Base-by-base conservation (phyloP, 2,797 vertebrate species). In the Cossypha dichroa region DNA sequence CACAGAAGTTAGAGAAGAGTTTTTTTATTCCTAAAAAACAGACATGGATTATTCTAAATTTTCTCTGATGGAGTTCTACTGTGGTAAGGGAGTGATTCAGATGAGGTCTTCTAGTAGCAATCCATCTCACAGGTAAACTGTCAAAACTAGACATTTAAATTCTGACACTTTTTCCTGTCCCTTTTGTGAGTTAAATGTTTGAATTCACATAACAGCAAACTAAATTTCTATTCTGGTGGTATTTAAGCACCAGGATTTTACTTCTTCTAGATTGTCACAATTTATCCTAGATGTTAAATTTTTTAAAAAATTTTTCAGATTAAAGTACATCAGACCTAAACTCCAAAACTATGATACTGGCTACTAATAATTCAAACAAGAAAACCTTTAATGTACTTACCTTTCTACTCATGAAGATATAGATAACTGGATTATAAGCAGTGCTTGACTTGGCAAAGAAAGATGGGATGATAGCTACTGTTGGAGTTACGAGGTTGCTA, bases 341-440 rank as follows among this genome's bases (percentile, higher is more conserved):
- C 15, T 80, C 64, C 16, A 41, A 13, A 41, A n/a, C 19, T 64
- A 14, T 38, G 6, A 31, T 23, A 90, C 4, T 55, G 16, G 19
- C 20, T 81, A 68, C 28, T 45, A 52, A 21, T 38, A 67, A 64
- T 58, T 86, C 7, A 76, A 52, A n/a, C 17, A 91, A 45, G 13
- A 78, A 87, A 87, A 46, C 52, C 25, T 67, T 52, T 60, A 17
- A 60, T 25, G 40, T 86, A 90, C 92, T 63, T 96, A 99, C 99
- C 99, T 99, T 99, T 97, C 98, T 98, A 97, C 98, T 99, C 99
- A 99, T 99, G 97, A 99, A 98, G 90, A 98, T 97, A 31, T 99
- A 99, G 96, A 99, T 99, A 88, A 99, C 97, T 12, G 99, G 99
- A 96, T 99, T 99, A 97, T 99, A 99, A 51, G 98, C 98, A 8